These are phyloP conservation scores for Acridotheres tristis DNA, from an alignment of 2,797 vertebrate species.

Conservation along the genomic window DNA sequence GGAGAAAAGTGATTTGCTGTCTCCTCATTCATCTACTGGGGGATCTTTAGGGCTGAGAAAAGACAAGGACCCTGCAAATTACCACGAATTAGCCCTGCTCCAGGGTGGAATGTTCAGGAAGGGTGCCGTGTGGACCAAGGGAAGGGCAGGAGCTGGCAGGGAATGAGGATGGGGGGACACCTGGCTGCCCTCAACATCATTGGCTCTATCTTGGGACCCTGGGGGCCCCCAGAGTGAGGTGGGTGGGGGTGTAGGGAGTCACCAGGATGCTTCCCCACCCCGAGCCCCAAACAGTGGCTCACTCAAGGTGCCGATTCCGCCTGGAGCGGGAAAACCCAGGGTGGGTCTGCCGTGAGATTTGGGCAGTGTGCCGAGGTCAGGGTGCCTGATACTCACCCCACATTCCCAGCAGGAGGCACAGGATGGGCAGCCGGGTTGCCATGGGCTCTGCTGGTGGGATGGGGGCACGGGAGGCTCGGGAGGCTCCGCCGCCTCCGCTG, in stretches of 20 bases:
- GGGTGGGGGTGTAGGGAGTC: neutral
- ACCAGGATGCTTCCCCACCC: neutral
- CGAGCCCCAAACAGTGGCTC: fast-evolving
- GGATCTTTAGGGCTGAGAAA: neutral
- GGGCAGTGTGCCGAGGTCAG: fast-evolving
- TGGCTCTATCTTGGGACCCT: too few species aligned
- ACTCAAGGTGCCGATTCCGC: fast-evolving
- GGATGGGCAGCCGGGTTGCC: neutral
- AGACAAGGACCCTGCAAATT: fast-evolving
- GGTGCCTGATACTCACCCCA: constrained; percentile 30
- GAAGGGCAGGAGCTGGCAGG: fast-evolving
- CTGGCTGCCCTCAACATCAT: neutral
- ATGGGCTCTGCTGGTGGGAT: neutral
- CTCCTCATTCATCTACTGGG: neutral
- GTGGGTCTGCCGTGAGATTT: fast-evolving
- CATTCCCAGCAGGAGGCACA: constrained; percentile 34
- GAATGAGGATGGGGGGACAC: fast-evolving
- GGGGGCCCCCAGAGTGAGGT: too few species aligned
- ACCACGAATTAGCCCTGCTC: fast-evolving
- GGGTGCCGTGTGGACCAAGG: fast-evolving
- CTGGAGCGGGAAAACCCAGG: neutral
- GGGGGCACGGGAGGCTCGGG: neutral
- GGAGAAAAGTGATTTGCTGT: fast-evolving
- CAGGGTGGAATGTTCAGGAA: fast-evolving
- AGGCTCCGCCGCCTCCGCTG: neutral